Percentiles rank a stretch among this genome's conserved stretches.
These are phyloP conservation scores for Euschistus heros DNA, from an alignment of 1,140 invertebrate genomes.

Conservation along the genomic window DNA sequence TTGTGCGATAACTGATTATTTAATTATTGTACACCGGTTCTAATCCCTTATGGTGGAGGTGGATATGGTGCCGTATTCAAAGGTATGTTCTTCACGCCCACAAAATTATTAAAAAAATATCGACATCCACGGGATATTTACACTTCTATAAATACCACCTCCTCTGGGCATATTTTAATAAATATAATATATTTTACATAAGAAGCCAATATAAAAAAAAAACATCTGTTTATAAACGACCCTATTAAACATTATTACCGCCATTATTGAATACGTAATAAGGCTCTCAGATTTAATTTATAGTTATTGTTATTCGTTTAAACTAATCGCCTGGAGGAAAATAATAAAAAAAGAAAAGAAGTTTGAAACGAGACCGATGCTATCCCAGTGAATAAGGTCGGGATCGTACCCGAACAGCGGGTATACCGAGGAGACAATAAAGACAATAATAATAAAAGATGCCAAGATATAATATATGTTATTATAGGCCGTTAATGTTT, in stretches of 20 bases:
- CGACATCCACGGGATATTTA: too few species aligned
- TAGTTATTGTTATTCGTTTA: constrained; percentile 12
- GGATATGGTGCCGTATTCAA: too few species aligned
- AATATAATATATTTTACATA: too few species aligned
- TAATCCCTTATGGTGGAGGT: too few species aligned
- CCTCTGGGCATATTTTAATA: too few species aligned
- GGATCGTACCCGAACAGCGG: neutral
- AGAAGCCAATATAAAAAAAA: neutral
- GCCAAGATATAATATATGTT: constrained; percentile 7
- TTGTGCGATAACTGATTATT: too few species aligned
- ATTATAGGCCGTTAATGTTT: neutral
- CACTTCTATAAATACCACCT: too few species aligned
- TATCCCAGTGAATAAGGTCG: too few species aligned
- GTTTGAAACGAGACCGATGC: too few species aligned
- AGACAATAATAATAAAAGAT: constrained; percentile 4
- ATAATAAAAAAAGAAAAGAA: neutral
- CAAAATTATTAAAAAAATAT: too few species aligned
- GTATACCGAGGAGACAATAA: neutral
- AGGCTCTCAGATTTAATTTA: constrained; percentile 1
- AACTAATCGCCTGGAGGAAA: neutral
- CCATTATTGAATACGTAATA: constrained; percentile 14
- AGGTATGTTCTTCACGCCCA: too few species aligned
- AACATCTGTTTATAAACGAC: constrained; percentile 9
- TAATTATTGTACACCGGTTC: too few species aligned
- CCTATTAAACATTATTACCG: constrained; percentile 13